These are phyloP conservation scores for Lymantria monacha DNA, from an alignment of 2,888 invertebrate species.

Conservation along the genomic window DNA sequence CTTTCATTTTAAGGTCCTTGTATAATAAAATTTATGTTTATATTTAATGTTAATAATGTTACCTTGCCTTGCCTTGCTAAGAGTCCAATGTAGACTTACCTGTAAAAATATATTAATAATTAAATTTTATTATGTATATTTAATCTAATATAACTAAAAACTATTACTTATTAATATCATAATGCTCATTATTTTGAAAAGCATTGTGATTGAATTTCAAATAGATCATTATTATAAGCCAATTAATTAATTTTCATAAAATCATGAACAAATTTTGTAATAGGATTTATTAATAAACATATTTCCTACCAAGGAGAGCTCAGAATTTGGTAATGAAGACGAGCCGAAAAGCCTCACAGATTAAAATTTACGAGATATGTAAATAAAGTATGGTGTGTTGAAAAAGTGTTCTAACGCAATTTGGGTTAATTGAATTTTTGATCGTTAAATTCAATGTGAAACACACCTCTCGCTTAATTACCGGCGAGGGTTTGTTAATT, in stretches of 20 bases:
- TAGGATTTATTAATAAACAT: conserved; percentile 42
- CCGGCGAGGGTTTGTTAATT: conserved; percentile 76
- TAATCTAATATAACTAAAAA: neutral
- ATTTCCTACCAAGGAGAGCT: conserved; percentile 36
- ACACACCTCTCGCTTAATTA: conserved; percentile 76
- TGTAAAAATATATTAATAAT: conserved; percentile 32
- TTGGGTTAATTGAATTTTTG: conserved; percentile 77
- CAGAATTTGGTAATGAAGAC: conserved; percentile 31
- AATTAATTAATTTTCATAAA: conserved; percentile 36
- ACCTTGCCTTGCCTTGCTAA: neutral
- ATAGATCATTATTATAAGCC: conserved; percentile 18
- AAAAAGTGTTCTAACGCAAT: conserved; percentile 66
- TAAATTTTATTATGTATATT: neutral
- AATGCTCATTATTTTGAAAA: neutral
- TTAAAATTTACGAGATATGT: conserved; percentile 55
- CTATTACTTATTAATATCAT: neutral
- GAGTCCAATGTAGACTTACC: conserved; percentile 32
- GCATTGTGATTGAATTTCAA: neutral
- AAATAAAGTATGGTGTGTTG: conserved; percentile 55
- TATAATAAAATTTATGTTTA: too few relatives aligned
- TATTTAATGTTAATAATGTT: too few relatives aligned
- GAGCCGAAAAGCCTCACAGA: conserved; percentile 41
- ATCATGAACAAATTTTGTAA: conserved; percentile 35
- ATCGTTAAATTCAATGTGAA: conserved; percentile 70
- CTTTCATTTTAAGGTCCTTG: conserved; percentile 26